Conservation (phyloP, 1,140 invertebrate genomes). For the Samia ricini region DNA sequence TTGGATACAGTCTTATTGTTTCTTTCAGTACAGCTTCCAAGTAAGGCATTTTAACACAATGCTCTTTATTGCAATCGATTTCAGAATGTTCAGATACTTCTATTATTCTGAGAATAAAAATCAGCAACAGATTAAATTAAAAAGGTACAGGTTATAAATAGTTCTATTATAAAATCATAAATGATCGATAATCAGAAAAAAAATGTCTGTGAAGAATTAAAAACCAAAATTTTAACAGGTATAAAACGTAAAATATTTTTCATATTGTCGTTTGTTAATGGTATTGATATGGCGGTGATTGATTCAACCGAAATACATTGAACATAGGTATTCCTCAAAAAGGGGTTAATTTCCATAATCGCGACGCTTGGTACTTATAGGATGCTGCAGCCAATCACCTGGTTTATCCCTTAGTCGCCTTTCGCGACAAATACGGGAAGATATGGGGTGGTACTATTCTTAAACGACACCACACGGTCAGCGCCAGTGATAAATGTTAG, state of each 20-base stretch:
- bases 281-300: no score
- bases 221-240: neutral
- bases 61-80: constrained; percentile 7
- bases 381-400: neutral
- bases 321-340: no score
- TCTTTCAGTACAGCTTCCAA: constrained; percentile 15
- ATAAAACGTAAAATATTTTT: neutral
- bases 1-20: constrained; percentile 11
- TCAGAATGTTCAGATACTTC: constrained; percentile 2
- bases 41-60: constrained; percentile 7
- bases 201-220: neutral
- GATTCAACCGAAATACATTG: no score
- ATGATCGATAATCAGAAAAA: neutral
- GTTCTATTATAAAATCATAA: neutral
- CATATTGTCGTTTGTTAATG: no score
- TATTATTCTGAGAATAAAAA: constrained; percentile 5
- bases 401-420: no score
- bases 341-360: no score
- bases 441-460: no score
- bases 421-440: no score
- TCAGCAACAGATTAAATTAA: neutral
- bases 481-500: no score
- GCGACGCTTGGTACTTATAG: no score
- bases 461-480: no score
- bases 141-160: neutral